Evolutionary conservation across 2,113 vertebrate species (phyloP).

Genomic region (Coregonus clupeaformis): DNA sequence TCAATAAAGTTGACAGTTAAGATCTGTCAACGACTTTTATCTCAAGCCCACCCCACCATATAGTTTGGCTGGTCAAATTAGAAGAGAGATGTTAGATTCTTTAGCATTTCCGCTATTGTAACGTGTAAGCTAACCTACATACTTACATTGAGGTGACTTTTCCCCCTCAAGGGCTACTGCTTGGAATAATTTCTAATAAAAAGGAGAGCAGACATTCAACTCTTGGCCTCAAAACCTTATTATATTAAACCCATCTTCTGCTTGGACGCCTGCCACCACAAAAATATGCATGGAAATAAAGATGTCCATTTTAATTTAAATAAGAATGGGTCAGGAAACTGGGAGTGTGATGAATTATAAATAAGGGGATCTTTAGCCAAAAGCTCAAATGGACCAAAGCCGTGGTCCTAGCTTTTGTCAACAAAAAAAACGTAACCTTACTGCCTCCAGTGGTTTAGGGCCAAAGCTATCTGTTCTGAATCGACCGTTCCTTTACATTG

Average conservation of each 20-base stretch:
- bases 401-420: too few relatives aligned
- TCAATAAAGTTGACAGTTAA: slow-evolving; percentile 6
- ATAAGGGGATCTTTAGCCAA: slow-evolving; percentile 6
- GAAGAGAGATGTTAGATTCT: slow-evolving; percentile 1
- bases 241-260: slow-evolving; percentile 17
- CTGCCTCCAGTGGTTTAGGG: not conserved
- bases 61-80: not conserved
- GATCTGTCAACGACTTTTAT: not conserved
- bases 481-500: slow-evolving; percentile 4
- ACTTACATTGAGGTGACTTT: not conserved
- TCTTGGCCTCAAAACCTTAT: not conserved
- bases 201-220: not conserved
- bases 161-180: not conserved
- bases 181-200: slow-evolving; percentile 8
- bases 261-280: slow-evolving; percentile 12
- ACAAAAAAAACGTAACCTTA: not conserved
- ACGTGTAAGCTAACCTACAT: not conserved
- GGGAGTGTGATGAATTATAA: not conserved
- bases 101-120: slow-evolving; percentile 7
- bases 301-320: not conserved
- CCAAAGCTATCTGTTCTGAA: slow-evolving; percentile 21
- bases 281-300: not conserved
- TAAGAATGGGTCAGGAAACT: not conserved
- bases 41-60: not conserved
- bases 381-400: too few relatives aligned